Evolutionary conservation across 2,797 vertebrate genomes (phyloP), one percentile per base, ranked within the genome.

Genomic region (Ceyx erithaca): DNA sequence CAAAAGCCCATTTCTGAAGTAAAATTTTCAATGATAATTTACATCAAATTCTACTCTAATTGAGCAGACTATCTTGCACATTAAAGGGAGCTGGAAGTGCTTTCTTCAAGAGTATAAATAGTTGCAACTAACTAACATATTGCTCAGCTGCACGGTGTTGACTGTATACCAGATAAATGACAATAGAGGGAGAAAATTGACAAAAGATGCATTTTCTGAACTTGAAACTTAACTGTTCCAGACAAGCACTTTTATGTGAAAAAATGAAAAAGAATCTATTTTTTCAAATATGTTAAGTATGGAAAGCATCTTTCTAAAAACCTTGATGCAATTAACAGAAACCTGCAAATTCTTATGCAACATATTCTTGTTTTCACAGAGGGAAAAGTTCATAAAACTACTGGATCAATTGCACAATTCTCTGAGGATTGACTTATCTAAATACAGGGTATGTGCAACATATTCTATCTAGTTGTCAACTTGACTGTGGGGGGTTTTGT

Each of bases 331-430:
- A 7, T 51, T 58, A 75, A 75, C n/a, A 80, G 40, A 26, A 70
- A 67, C 12, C 12, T 86, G 43, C 10, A 78, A 48, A 54, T 40
- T 93, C 80, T 95, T 41, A 14, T 72, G 40, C 37, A 35, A 73
- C 6, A 1, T 83, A 66, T 63, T 78, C 66, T 89, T 97, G 77
- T 95, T 97, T 97, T 57, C 80, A 93, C 98, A 99, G 99, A 99
- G 99, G 86, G 99, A 99, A 96, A 99, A 99, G 95, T 99, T 99
- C 96, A 99, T 99, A 91, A 99, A 99, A 97, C 98, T 99, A 37
- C 96, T 99, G 97, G 99, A 99, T 97, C 99, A 99, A 81, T 96
- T 99, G 92, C 99, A 99, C 96, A 99, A 99, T 96, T 99, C 99
- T 28, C 96, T 99, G 95, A 98, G 99, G 97, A 99, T 99, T 48